These are phyloP conservation scores for Pardosa pseudoannulata DNA, from an alignment of 2,888 invertebrate genomes.

Conservation along the genomic window DNA sequence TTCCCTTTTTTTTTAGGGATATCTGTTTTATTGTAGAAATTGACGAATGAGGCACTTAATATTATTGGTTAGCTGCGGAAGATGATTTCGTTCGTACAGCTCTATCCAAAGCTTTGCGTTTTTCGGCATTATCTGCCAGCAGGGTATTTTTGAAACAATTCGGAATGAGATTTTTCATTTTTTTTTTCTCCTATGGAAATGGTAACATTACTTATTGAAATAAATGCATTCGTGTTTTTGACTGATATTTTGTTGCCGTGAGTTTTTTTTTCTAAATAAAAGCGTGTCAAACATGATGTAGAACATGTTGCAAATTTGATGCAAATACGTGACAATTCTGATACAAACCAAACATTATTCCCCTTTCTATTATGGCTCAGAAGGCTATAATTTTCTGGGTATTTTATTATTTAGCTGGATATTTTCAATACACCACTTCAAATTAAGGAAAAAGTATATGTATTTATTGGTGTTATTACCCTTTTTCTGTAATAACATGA, in stretches of 20 bases:
- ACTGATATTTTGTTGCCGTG: background rate
- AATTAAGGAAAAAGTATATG: background rate
- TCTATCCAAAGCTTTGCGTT: constrained; percentile 45
- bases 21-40: constrained; percentile 68
- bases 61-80: constrained; percentile 56
- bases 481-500: background rate
- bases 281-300: constrained; percentile 17
- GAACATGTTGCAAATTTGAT: constrained; percentile 7
- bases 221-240: background rate
- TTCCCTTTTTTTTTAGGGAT: constrained; percentile 5
- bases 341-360: background rate
- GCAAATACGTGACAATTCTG: background rate
- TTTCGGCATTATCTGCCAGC: background rate
- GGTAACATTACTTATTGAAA: constrained; percentile 38
- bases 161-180: too few relatives aligned
- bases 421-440: background rate
- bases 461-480: background rate
- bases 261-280: background rate
- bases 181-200: background rate
- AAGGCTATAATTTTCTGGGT: background rate
- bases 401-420: background rate
- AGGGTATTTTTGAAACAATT: constrained; percentile 11
- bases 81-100: constrained; percentile 33
- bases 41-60: constrained; percentile 70
- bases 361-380: background rate